phyloP scores from a whole-genome alignment of 2,888 invertebrate genomes.

The Napeogenes inachia region DNA sequence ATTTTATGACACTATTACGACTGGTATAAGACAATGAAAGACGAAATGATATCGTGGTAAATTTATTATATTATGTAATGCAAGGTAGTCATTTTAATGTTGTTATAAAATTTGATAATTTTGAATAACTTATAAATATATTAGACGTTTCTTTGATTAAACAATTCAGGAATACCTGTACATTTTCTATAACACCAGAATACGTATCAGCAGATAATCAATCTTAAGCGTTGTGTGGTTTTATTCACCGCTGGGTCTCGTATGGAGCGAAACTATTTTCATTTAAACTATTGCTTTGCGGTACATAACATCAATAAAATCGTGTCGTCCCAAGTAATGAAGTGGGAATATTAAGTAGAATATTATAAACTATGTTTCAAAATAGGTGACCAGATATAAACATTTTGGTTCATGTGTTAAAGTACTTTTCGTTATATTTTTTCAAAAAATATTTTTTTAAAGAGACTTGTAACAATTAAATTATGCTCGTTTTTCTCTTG shows the following conservation, averaged over 20 bases:
- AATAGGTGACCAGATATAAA: too few species aligned
- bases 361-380: conserved; percentile 6
- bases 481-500: too few species aligned
- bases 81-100: background rate
- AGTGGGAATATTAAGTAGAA: conserved; percentile 10
- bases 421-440: too few species aligned
- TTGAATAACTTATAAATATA: too few species aligned
- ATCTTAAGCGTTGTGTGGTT: background rate
- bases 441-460: too few species aligned
- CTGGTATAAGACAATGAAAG: conserved; percentile 9
- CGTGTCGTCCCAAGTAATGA: conserved; percentile 8
- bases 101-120: background rate
- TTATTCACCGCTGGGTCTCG: background rate
- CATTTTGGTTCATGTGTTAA: too few species aligned
- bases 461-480: too few species aligned
- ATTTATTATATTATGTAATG: background rate
- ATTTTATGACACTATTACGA: conserved; percentile 12
- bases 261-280: conserved; percentile 19
- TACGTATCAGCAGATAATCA: too few species aligned
- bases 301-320: conserved; percentile 3
- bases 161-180: too few species aligned
- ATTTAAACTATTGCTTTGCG: conserved; percentile 16
- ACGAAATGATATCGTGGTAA: conserved; percentile 5
- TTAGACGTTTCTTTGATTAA: too few species aligned
- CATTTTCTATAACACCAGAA: too few species aligned